Conservation (phyloP, 1,140 invertebrate species). For the Rhagoletis pomonella region DNA sequence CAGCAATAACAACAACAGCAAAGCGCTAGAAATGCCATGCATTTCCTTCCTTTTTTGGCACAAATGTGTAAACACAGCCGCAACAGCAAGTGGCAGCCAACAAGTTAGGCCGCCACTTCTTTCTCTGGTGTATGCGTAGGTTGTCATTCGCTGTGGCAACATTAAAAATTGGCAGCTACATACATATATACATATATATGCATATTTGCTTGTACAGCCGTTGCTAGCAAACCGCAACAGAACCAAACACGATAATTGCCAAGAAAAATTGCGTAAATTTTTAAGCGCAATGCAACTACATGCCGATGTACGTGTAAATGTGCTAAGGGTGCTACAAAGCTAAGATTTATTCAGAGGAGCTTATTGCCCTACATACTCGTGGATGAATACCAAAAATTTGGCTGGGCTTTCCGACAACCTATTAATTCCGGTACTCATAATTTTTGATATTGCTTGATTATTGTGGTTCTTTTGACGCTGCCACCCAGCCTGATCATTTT, state of each 20-base stretch:
- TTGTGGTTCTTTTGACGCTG: neutral
- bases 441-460: neutral
- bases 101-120: neutral
- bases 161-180: too few relatives aligned
- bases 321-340: neutral
- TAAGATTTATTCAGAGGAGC: too few relatives aligned
- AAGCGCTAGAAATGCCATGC: neutral
- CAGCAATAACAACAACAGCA: neutral
- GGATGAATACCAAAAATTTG: too few relatives aligned
- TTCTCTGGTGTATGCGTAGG: neutral
- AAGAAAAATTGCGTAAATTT: constrained; percentile 25
- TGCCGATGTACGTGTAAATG: neutral
- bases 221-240: neutral
- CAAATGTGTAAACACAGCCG: constrained; percentile 1
- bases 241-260: constrained; percentile 19
- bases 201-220: neutral
- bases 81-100: constrained; percentile 21
- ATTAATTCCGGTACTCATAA: neutral
- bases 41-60: neutral
- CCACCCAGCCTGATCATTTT: neutral
- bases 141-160: neutral
- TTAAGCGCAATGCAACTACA: neutral
- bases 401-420: neutral
- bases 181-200: neutral
- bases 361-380: too few relatives aligned